Base-by-base conservation (phyloP, 2,113 vertebrate genomes). In the Chaenogobius annularis region DNA sequence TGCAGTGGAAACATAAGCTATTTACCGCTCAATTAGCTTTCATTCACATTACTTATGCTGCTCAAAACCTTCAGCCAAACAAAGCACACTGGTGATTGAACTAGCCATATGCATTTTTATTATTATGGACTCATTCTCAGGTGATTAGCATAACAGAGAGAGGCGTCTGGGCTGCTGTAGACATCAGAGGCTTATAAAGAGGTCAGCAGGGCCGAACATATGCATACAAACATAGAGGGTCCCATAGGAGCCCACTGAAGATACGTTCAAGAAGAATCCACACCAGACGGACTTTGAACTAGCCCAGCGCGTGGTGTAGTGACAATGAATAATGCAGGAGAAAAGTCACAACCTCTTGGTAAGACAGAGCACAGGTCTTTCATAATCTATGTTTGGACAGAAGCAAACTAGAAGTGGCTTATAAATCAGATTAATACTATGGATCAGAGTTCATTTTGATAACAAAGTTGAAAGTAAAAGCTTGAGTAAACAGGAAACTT, bases 171-270 rank as follows among this genome's bases (percentile, higher is more conserved):
- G 61, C 19, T 4, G 35, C 61, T 11, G 15, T 31, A 63, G 61
- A 63, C 35, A 63, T 63, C 61, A n/a, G 61, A 63, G 35, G 17
- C 61, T n/a, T 37, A n/a, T 40, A 43, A 63, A 63, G 61, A 63
- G 61, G 61, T 63, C 61, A 63, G 61, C 17, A 5, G 35, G 11
- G 61, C 35, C 1, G 35, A 10, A 63, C 19, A 19, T n/a, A 40
- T 40, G 35, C 61, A 63, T 68, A 68, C 70, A 12, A 65, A 19
- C 1, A 54, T 56, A 62, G 50, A 66, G 52, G n/a, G 61, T 63
- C 61, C 35, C 61, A 4, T 2, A 37, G 61, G 61, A 40, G 61
- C 17, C 35, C 7, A 48, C 69, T 65, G 67, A 66, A 82, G 69
- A 77, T 5, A 66, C 31, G 17, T 50, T 17, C 47, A 0, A 17